phyloP scores from a whole-genome alignment of 2,113 vertebrate species.

The Mola mola region DNA sequence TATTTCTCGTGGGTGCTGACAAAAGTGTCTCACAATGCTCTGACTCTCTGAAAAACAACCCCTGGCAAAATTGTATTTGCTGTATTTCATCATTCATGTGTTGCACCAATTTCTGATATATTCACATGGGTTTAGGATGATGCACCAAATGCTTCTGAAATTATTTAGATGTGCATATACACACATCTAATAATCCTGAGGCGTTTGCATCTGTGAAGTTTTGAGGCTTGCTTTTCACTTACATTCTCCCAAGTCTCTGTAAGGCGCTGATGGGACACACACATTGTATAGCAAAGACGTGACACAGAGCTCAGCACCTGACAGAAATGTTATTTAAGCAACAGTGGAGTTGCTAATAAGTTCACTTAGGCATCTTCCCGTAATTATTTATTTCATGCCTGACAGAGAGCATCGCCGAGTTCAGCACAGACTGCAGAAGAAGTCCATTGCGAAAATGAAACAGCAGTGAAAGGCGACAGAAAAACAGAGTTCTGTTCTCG shows the following conservation, averaged over 20 bases:
- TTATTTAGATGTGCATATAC: too few relatives aligned
- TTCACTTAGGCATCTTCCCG: constrained; percentile 17
- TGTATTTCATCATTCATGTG: constrained; percentile 27
- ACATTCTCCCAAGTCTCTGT: too few relatives aligned
- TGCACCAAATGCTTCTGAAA: too few relatives aligned
- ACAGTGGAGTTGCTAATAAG: constrained; percentile 12
- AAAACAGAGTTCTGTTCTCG: background rate
- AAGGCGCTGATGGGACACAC: too few relatives aligned
- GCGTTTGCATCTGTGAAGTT: too few relatives aligned
- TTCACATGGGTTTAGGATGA: constrained; percentile 37
- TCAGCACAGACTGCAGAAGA: background rate
- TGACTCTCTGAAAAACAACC: constrained; percentile 9
- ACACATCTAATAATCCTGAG: too few relatives aligned
- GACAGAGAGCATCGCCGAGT: constrained; percentile 7
- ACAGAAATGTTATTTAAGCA: constrained; percentile 3
- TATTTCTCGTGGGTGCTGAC: constrained; percentile 11
- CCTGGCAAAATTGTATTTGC: constrained; percentile 6
- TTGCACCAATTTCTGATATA: constrained; percentile 2
- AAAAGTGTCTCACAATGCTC: constrained; percentile 18
- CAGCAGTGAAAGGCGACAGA: background rate
- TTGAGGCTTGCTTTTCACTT: too few relatives aligned
- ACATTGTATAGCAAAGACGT: background rate
- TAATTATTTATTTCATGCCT: constrained; percentile 32
- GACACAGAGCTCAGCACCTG: too few relatives aligned
- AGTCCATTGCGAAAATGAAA: constrained; percentile 13